Evolutionary conservation across 2,113 vertebrate species (phyloP), one percentile per base, ranked within the genome.

Genomic region (Petaurus breviceps): DNA sequence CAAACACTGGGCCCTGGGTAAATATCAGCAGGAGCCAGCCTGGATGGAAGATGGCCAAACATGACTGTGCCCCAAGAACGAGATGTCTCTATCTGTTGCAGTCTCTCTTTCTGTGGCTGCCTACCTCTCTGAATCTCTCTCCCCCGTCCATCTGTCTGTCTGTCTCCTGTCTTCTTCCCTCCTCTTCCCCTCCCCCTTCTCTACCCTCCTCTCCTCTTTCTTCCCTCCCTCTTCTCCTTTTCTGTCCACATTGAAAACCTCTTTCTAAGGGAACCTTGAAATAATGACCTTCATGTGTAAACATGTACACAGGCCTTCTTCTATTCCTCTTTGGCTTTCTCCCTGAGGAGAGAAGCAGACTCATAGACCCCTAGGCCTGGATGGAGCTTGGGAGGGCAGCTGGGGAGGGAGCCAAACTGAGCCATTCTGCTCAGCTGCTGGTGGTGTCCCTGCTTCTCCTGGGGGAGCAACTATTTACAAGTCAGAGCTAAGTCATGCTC

Each of bases 1-100:
- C 96, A 98, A 98, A 97, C 7, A 96, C 50, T 24, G 94, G 89
- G 97, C 95, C 55, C 25, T 28, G 28, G 11, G 92, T 96, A 97
- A 94, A 92, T 96, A 84, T 37, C 43, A 95, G 93, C 95, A 43
- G 31, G 51, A 89, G 96, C 89, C 96, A 95, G 25, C 6, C 61
- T 51, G 50, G 97, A 77, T 24, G 98, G 95, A 89, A 96, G 96
- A 94, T 97, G 97, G 97, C 97, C 95, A 99, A 98, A 98, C 94
- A 97, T 95, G 95, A 97, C 68, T 92, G 94, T 93, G 97, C 90
- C 95, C 96, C 91, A 90, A 98, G 98, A 96, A 97, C 98, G 97
- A 97, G 92, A 97, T 91, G n/a, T 52, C 16, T 52, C 52, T 57
- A 3, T 57, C 25, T 57, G 25, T 28, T 25, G 37, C 61, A n/a